Conservation (phyloP, 2,888 invertebrate genomes). For the Colletes collaris region DNA sequence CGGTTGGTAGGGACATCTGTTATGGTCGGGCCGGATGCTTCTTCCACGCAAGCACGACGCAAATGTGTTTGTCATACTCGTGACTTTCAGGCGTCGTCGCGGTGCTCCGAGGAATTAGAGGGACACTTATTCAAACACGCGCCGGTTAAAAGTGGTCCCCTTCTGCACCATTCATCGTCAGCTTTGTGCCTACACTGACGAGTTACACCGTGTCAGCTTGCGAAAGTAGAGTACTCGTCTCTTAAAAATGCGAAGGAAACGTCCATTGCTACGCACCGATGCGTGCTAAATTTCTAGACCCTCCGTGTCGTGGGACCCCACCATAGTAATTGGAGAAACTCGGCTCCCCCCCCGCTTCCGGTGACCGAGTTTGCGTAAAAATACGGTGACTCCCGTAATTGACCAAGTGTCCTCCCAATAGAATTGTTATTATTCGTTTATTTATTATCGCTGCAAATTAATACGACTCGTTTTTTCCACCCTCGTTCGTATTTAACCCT, state of each 20-base stretch:
- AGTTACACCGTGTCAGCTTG: conserved; percentile 56
- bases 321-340: conserved; percentile 39
- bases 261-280: conserved; percentile 31
- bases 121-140: conserved; percentile 70
- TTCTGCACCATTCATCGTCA: conserved; percentile 48
- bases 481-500: background rate
- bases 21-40: conserved; percentile 43
- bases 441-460: no score
- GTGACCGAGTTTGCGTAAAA: conserved; percentile 20
- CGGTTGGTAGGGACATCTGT: conserved; percentile 61
- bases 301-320: conserved; percentile 5
- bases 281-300: conserved; percentile 46
- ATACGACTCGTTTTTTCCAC: background rate
- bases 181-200: conserved; percentile 56
- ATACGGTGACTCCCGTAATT: background rate
- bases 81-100: conserved; percentile 60
- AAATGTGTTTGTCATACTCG: conserved; percentile 70
- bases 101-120: conserved; percentile 70
- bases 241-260: conserved; percentile 2
- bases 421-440: no score
- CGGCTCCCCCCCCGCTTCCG: conserved; percentile 20
- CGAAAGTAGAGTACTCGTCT: conserved; percentile 6
- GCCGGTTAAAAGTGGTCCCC: conserved; percentile 62
- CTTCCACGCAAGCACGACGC: conserved; percentile 50
- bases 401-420: no score